Conservation (phyloP, 1,140 invertebrate genomes). For the Euura saliciscinereae region DNA sequence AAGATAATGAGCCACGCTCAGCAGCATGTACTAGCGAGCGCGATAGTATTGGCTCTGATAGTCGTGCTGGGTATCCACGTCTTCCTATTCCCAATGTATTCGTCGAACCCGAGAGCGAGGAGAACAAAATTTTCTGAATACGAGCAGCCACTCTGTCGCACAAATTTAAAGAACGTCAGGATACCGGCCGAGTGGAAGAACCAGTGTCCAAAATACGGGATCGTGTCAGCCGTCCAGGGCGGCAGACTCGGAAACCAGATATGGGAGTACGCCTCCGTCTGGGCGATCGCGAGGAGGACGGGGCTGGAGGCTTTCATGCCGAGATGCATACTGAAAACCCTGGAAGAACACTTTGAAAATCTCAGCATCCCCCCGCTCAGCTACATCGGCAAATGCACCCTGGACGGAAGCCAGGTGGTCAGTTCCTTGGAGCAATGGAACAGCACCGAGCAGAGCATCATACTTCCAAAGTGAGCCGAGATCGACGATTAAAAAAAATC, state of each 20-base stretch:
- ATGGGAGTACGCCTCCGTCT: constrained; percentile 69
- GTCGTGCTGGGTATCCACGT: constrained; percentile 67
- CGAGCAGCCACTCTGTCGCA: constrained; percentile 63
- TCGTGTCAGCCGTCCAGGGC: constrained; percentile 64
- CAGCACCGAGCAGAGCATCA: constrained; percentile 65
- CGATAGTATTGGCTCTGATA: constrained; percentile 64
- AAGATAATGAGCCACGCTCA: constrained; percentile 57
- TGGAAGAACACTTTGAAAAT: constrained; percentile 63
- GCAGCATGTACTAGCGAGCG: constrained; percentile 65
- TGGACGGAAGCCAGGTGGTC: constrained; percentile 57
- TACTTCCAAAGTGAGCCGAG: constrained; percentile 58
- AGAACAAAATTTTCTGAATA: constrained; percentile 56
- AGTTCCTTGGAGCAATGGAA: constrained; percentile 64
- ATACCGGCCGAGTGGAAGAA: constrained; percentile 46
- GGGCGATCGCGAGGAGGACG: constrained; percentile 64
- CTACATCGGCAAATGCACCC: constrained; percentile 63
- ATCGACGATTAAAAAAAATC: neutral
- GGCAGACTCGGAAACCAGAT: constrained; percentile 71
- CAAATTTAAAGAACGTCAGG: constrained; percentile 54
- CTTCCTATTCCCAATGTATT: constrained; percentile 68
- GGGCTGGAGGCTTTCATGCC: constrained; percentile 66
- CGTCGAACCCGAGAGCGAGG: constrained; percentile 50
- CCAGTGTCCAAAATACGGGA: constrained; percentile 61
- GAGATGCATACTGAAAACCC: constrained; percentile 61
- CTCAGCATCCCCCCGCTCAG: constrained; percentile 65